Conservation (phyloP, 2,888 invertebrate species). For the Diploptera punctata region DNA sequence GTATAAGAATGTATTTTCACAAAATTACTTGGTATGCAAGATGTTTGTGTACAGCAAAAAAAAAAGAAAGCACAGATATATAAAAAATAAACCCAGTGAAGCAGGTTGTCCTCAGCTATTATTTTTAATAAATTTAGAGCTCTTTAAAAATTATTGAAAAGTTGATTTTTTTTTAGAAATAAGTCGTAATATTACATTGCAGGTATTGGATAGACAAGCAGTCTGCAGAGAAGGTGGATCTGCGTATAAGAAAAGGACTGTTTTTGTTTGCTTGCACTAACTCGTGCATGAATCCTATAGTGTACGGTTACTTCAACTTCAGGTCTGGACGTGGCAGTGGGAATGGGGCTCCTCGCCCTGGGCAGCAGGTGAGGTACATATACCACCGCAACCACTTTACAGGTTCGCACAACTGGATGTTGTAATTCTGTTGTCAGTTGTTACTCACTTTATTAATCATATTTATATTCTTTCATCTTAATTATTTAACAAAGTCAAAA, state of each 20-base stretch:
- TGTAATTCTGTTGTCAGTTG: too few species aligned
- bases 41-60: too few species aligned
- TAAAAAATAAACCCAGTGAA: too few species aligned
- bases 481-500: too few species aligned
- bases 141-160: neutral
- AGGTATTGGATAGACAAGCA: slow-evolving; percentile 85
- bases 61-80: too few species aligned
- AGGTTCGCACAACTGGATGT: neutral
- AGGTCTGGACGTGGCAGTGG: slow-evolving; percentile 52
- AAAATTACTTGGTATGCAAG: too few species aligned
- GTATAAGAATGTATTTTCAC: too few species aligned
- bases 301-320: slow-evolving; percentile 90
- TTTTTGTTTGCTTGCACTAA: slow-evolving; percentile 96
- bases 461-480: too few species aligned
- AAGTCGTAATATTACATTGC: slow-evolving; percentile 38
- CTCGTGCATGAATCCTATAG: slow-evolving; percentile 95
- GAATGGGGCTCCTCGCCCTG: neutral
- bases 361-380: slow-evolving; percentile 8
- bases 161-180: neutral
- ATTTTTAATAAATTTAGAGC: too few species aligned
- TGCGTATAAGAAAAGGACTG: slow-evolving; percentile 80
- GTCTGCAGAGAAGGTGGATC: slow-evolving; percentile 73
- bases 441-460: too few species aligned
- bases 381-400: neutral
- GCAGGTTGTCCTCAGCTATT: too few species aligned